Conservation (phyloP, 2,888 invertebrate species). For the Harpalus rufipes region DNA sequence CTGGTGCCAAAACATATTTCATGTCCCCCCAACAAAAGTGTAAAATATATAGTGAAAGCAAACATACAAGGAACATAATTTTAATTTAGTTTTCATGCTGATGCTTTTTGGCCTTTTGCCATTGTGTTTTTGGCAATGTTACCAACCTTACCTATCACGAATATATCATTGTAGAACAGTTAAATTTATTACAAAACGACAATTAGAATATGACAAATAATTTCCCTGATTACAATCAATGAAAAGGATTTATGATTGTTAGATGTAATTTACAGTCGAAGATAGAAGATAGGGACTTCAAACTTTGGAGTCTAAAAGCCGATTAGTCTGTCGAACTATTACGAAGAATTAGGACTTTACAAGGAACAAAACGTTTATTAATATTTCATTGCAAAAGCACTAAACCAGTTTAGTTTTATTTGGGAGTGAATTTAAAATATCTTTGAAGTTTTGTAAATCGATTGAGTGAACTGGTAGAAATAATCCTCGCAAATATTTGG, state of each 20-base stretch:
- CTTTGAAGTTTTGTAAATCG: no score
- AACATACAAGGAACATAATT: conserved; percentile 6
- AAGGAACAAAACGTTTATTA: no score
- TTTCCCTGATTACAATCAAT: background rate
- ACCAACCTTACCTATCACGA: conserved; percentile 1
- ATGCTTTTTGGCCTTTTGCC: background rate
- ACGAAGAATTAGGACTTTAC: background rate
- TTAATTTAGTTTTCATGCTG: conserved; percentile 2
- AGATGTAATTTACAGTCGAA: background rate
- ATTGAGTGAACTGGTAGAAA: no score
- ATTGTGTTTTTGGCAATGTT: background rate
- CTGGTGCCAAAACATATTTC: background rate
- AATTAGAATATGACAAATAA: background rate
- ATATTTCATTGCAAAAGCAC: no score
- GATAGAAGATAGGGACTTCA: background rate
- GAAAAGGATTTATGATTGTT: conserved; percentile 6
- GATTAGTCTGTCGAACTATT: background rate
- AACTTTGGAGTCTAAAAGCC: background rate
- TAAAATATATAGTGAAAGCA: background rate
- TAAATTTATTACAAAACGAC: conserved; percentile 1
- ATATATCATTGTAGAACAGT: background rate
- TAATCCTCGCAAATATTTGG: no score
- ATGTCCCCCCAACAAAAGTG: background rate
- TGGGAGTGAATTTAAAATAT: no score
- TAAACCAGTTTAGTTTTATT: no score